phyloP scores from a whole-genome alignment of 1,140 invertebrate species.

The Drosophila tsacasi region DNA sequence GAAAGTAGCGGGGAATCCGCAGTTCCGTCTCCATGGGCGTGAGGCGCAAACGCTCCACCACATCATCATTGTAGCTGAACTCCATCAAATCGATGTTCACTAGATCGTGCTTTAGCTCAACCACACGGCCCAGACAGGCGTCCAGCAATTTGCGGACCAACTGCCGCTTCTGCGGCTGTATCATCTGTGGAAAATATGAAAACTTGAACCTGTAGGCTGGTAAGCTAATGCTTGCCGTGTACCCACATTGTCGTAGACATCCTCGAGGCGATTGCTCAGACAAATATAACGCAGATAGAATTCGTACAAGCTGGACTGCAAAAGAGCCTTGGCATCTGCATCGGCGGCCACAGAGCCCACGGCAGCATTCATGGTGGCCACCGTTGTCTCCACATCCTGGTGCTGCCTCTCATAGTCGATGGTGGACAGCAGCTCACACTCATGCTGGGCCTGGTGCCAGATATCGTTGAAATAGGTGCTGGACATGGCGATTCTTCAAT shows the following conservation, averaged over 20 bases:
- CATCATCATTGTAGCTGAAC: conserved; percentile 94
- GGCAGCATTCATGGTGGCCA: conserved; percentile 65
- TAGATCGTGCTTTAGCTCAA: conserved; percentile 93
- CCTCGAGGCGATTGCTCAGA: conserved; percentile 90
- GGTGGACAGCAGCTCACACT: conserved; percentile 88
- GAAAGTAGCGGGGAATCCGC: conserved; percentile 89
- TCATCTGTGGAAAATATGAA: conserved; percentile 86
- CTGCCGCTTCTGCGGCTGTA: conserved; percentile 96
- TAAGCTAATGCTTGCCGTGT: neutral
- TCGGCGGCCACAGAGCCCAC: conserved; percentile 62
- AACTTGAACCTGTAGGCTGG: neutral
- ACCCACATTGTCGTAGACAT: conserved; percentile 92
- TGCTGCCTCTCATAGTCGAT: conserved; percentile 88
- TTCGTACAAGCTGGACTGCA: conserved; percentile 75
- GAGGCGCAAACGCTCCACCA: conserved; percentile 87
- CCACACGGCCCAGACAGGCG: conserved; percentile 91
- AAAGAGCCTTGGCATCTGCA: conserved; percentile 58
- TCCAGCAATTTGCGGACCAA: conserved; percentile 93
- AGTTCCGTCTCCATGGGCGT: conserved; percentile 90
- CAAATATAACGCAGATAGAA: conserved; percentile 90
- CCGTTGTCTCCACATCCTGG: conserved; percentile 77
- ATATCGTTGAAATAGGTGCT: conserved; percentile 90
- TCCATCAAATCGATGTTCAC: conserved; percentile 94
- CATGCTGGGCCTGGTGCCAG: conserved; percentile 88
- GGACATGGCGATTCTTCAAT: conserved; percentile 87